Evolutionary conservation across 2,888 invertebrate genomes (phyloP), one percentile per base, ranked within the genome.

Genomic region (Argyresthia goedartella): DNA sequence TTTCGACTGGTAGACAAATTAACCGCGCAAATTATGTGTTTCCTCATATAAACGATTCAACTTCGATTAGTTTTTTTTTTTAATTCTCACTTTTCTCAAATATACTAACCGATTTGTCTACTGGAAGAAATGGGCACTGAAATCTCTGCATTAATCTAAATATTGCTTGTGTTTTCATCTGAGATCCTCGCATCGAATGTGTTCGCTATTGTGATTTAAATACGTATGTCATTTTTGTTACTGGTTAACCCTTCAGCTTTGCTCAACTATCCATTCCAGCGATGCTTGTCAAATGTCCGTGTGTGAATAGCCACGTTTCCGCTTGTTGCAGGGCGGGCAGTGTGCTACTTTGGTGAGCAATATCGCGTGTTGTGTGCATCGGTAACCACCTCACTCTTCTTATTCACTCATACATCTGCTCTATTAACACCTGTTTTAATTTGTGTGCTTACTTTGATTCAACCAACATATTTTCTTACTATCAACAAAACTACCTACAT

Each of bases 291-390:
- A 39, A 57, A 60, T 65, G 57, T 65, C 73, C 59, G 64, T 64
- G 76, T 76, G 81, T 80, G 76, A 74, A 67, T 54, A 73, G 78
- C 77, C 85, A 69, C 67, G 69, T 81, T 74, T 80, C 71, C 73
- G 84, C 82, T 86, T 85, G 85, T 86, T 85, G 88, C 93, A 94
- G 94, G 94, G 94, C 91, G 94, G 93, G 91, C 93, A 92, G 92
- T 94, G 94, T 91, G 94, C 93, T 91, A 93, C 93, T 92, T 92
- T 93, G 93, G 94, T 94, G 94, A 94, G 94, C 94, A 94, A 94
- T 94, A 92, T 92, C 92, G 94, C 94, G 93, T 93, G 93, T 93
- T 94, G 93, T 94, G 93, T 94, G 93, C 94, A 93, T 94, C 94
- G 94, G 94, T 94, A 94, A 91, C 92, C 92, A 92, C 92, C 89